Base-by-base conservation (phyloP, 2,797 vertebrate species). In the Cirrhinus molitorella region DNA sequence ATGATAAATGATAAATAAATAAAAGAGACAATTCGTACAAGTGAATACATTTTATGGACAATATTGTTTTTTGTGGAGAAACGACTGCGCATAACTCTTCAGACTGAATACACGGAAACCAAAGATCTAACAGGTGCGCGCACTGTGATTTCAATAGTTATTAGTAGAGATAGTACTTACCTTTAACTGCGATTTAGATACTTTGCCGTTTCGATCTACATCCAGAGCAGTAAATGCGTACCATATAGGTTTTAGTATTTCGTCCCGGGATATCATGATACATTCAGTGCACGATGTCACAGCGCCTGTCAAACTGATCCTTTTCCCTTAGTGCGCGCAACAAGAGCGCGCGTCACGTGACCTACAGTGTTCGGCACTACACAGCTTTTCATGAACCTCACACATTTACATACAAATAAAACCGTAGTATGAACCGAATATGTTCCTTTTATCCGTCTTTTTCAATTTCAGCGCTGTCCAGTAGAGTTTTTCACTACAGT, bases 101-200 rank as follows among this genome's bases (percentile, higher is more conserved):
- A 63, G 59, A 17, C 3, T 10, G 19, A 28, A 51, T 17, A 79
- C 66, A 16, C 51, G 78, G 65, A 80, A 80, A 79, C 77, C 34
- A 4, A 16, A 8, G 34, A 12, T 25, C 23, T 1, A 78, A 25
- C 79, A 45, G 79, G 70, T 40, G 47, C 63, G 21, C 7, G 47
- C 77, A 45, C 61, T 53, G 1, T 47, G 55, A 63, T 72, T 34
- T 31, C 43, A 13, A 25, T 1, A 45, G 23, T 34, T 47, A 5
- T 4, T 40, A 40, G 4, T 11, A 1, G 7, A 43, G 55, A n/a
- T 31, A 14, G 4, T 63, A 3, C 96, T 88, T 91, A 96, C 98
- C 96, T 99, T 99, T 4, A 99, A 92, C 90, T 99, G 98, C 3
- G 97, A 98, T 87, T 98, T 99, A 88, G 97, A 97, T 7, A 99